Evolutionary conservation across 2,113 vertebrate species (phyloP), one percentile per base, ranked within the genome.

Genomic region (Perca schrenkii): DNA sequence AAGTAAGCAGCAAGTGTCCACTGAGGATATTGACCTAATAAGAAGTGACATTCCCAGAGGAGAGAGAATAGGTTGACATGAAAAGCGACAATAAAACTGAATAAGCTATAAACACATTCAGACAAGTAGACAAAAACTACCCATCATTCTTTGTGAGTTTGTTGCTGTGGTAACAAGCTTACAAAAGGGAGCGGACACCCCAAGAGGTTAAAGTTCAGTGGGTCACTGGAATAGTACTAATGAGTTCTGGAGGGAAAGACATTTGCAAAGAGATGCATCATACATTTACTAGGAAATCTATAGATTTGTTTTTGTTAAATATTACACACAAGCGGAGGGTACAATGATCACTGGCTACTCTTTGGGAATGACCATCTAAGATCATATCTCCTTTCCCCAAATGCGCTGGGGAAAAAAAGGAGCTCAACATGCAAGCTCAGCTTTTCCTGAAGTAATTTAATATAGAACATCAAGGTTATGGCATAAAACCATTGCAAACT

Each of bases 161-260:
- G 88, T 90, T 87, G 78, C 84, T 70, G 14, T 80, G 89, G 86
- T 81, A 89, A 93, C 85, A 10, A 46, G 47, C 50, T 71, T 34
- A 91, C 82, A 91, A 93, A 81, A 78, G 84, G 58, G 47, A 69
- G 34, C 0, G 0, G 53, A 49, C 43, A 19, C 7, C 6, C 6
- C 52, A 53, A 21, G 47, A 62, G 90, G 89, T 93, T 83, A 88
- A 43, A 83, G 92, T 50, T 92, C 88, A 92, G 65, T 74, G 47
- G 79, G 87, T 91, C 87, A 80, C 58, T n/a, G 61, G 4, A 75
- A 47, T 12, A 17, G 66, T 56, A 58, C 52, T n/a, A 52, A 54
- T 54, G 52, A 22, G 17, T 31, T 77, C n/a, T 46, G n/a, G 14
- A 14, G 52, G n/a, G 60, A 28, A 13, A 8, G 22, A 19, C 22